Base-by-base conservation (phyloP, 53 echinoderm and acorn worm species). In the Pentamera pediparva region DNA sequence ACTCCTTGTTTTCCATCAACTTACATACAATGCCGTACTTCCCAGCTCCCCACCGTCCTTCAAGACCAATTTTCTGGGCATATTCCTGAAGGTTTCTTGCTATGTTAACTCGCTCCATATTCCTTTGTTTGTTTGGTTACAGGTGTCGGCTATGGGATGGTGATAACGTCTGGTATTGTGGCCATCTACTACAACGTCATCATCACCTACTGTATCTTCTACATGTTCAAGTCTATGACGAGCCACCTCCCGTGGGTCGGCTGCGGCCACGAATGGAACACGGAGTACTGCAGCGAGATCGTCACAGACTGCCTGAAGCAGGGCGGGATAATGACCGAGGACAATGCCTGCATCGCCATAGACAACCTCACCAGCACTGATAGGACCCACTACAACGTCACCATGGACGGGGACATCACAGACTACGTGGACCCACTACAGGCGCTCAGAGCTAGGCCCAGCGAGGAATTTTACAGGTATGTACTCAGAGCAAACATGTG, bases 121-220 rank as follows among this genome's bases (percentile, higher is more conserved):
- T n/a, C n/a, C 52, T 35, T 0, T 59, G 56, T 21, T 25, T 9
- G 19, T 48, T 28, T 76, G 24, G 7, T 52, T 75, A 0, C 50
- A 98, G 98, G 98, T 61, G 98, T 98, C 45, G 98, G 98, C 0
- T 85, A 85, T 43, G 98, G 98, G 9, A 98, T 98, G 98, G 88
- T 89, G 39, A 76, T 81, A 2, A 91, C 85, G 0, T 91, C 98
- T 0, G 88, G 83, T 10, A 86, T 78, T 47, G 98, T 98, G 22
- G 88, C 91, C 34, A 91, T 98, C 60, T 91, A 88, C 77, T 98
- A 98, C 83, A 98, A 98, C 34, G 91, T 91, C 32, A 86, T 98
- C 77, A 98, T 98, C 76, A 89, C 89, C 52, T 98, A 98, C 86
- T 88, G 91, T 39, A 77, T 98, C 29, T 98, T 79, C 81, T 98